A percentile compares a stretch with the other conserved stretches of the same genome.
These are phyloP conservation scores for Cromileptes altivelis DNA, from an alignment of 2,113 vertebrate species.

Conservation along the genomic window DNA sequence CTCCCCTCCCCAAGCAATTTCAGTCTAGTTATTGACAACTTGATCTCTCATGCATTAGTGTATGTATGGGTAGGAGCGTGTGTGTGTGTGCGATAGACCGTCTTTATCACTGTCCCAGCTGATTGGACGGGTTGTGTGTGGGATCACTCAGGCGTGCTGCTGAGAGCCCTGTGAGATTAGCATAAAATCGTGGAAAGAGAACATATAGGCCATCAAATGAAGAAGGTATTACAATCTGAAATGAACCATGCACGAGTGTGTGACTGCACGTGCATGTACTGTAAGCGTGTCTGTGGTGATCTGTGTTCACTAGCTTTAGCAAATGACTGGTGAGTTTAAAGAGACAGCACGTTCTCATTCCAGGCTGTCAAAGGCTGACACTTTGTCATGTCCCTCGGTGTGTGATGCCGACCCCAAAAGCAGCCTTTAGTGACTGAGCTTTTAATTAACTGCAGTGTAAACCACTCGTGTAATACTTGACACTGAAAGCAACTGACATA, in stretches of 20 bases:
- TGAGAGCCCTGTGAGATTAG: conserved; percentile 2
- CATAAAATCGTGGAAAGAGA: conserved; percentile 34
- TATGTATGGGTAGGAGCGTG: neutral
- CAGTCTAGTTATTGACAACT: neutral
- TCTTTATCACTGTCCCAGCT: conserved; percentile 22
- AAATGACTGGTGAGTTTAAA: neutral
- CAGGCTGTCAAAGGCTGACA: too few relatives aligned
- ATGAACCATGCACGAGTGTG: conserved; percentile 12
- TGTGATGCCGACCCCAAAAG: too few relatives aligned
- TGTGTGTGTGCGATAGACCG: neutral
- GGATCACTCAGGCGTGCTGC: conserved; percentile 9
- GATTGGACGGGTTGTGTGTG: conserved; percentile 4
- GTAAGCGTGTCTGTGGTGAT: neutral
- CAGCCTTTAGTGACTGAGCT: too few relatives aligned
- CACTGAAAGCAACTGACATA: too few relatives aligned
- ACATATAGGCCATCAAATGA: conserved; percentile 16
- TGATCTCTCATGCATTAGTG: neutral
- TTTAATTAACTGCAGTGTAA: too few relatives aligned
- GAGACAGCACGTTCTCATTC: too few relatives aligned
- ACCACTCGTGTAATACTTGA: too few relatives aligned
- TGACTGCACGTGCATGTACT: neutral
- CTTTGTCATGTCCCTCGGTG: too few relatives aligned
- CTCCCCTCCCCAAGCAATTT: neutral
- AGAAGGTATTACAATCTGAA: conserved; percentile 22
- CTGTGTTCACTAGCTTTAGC: neutral